phyloP scores from a whole-genome alignment of 2,888 invertebrate genomes.

The Synanthedon tipuliformis region DNA sequence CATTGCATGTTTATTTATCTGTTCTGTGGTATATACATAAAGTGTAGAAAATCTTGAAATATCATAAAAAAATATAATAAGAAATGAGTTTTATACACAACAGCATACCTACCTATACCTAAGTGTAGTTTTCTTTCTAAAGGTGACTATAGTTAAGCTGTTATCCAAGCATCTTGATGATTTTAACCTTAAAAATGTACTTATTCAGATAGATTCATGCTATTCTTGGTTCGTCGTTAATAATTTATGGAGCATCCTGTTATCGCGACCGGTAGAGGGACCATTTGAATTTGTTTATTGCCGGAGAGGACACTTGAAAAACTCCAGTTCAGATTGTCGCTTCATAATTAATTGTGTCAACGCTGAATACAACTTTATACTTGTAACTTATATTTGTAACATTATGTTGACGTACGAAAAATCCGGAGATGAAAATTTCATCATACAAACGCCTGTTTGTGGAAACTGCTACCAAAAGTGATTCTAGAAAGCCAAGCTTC shows the following conservation, averaged over 20 bases:
- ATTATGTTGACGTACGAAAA: too few relatives aligned
- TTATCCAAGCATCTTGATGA: too few relatives aligned
- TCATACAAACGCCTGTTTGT: conserved; percentile 3
- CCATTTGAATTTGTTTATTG: conserved; percentile 10
- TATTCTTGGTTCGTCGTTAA: conserved; percentile 3
- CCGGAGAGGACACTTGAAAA: conserved; percentile 3
- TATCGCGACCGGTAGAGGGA: conserved; percentile 5
- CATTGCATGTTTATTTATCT: too few relatives aligned
- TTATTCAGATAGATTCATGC: conserved; percentile 2
- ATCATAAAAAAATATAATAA: too few relatives aligned
- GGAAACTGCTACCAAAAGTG: not conserved
- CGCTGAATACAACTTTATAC: not conserved
- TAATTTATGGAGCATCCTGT: conserved; percentile 7
- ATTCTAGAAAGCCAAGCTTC: not conserved
- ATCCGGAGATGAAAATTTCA: conserved; percentile 5
- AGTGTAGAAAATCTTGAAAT: too few relatives aligned
- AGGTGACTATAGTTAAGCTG: too few relatives aligned
- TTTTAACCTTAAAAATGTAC: not conserved
- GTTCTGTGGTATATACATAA: too few relatives aligned
- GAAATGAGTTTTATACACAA: too few relatives aligned
- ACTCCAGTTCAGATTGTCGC: conserved; percentile 3
- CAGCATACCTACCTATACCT: too few relatives aligned
- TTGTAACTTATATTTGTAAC: too few relatives aligned
- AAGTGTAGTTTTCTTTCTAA: too few relatives aligned
- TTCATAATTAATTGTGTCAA: not conserved